These are phyloP conservation scores for Salvator merianae DNA, from an alignment of 2,113 vertebrate genomes.

Conservation along the genomic window DNA sequence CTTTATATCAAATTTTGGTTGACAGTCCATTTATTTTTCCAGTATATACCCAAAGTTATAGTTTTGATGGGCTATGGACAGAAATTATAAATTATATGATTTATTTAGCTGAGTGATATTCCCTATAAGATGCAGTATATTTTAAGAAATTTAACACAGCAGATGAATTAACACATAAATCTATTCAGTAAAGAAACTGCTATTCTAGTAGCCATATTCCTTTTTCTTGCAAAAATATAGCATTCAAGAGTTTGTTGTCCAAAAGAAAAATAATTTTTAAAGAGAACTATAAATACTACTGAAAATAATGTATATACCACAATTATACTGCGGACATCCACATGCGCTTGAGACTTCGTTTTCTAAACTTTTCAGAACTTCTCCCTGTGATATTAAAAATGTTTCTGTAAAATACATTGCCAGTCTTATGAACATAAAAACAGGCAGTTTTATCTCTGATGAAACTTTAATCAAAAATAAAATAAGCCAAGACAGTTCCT, in stretches of 20 bases:
- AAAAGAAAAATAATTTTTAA: background rate
- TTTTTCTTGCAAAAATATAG: background rate
- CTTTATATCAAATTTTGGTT: background rate
- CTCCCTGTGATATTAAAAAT: slow-evolving; percentile 80
- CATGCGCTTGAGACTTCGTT: slow-evolving; percentile 79
- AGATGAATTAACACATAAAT: background rate
- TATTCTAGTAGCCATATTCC: background rate
- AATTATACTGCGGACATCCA: slow-evolving; percentile 84
- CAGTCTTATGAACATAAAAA: background rate
- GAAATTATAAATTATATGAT: background rate
- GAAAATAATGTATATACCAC: slow-evolving; percentile 78
- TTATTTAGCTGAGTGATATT: background rate
- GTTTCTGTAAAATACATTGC: slow-evolving; percentile 20
- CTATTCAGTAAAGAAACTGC: background rate
- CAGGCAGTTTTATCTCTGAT: background rate
- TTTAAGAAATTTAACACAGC: background rate
- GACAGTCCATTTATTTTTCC: background rate
- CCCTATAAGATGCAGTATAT: background rate
- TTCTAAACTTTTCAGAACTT: slow-evolving; percentile 80
- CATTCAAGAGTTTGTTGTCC: background rate
- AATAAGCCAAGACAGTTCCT: background rate
- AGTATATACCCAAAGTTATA: background rate
- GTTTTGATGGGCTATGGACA: background rate
- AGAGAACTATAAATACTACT: slow-evolving; percentile 10
- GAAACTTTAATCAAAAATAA: background rate